phyloP scores from a whole-genome alignment of 2,797 vertebrate species.

The Coccyzus lansbergi region DNA sequence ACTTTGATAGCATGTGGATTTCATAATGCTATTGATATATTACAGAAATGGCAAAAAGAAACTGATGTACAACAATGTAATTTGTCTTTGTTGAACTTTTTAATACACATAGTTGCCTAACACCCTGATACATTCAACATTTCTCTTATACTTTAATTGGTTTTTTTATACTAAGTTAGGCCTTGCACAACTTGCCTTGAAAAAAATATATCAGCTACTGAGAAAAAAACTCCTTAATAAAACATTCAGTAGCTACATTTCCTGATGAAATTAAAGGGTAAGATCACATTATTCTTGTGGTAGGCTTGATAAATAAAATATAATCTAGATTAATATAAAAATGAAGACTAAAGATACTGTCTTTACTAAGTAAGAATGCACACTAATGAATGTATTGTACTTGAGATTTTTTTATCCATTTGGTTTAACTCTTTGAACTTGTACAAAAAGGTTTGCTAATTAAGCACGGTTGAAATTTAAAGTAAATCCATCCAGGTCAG shows the following conservation, averaged over 20 bases:
- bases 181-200: conserved; percentile 36
- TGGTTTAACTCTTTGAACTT: not conserved
- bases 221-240: not conserved
- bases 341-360: not conserved
- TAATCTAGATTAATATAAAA: not conserved
- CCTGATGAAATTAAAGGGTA: not conserved
- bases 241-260: not conserved
- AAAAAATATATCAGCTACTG: conserved; percentile 4
- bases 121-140: not conserved
- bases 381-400: not conserved
- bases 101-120: not conserved
- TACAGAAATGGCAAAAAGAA: conserved; percentile 24
- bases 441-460: not conserved
- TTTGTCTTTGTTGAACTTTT: conserved; percentile 21
- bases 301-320: conserved; percentile 31
- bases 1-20: conserved; percentile 23
- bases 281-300: not conserved
- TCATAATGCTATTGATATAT: conserved; percentile 18
- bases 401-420: not conserved
- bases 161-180: not conserved
- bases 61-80: not conserved
- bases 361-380: not conserved
- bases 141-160: conserved; percentile 9
- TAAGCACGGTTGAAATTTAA: not conserved
- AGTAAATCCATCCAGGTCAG: not conserved